These are phyloP conservation scores for Trachemys scripta DNA, from an alignment of 2,113 vertebrate species.

Conservation along the genomic window DNA sequence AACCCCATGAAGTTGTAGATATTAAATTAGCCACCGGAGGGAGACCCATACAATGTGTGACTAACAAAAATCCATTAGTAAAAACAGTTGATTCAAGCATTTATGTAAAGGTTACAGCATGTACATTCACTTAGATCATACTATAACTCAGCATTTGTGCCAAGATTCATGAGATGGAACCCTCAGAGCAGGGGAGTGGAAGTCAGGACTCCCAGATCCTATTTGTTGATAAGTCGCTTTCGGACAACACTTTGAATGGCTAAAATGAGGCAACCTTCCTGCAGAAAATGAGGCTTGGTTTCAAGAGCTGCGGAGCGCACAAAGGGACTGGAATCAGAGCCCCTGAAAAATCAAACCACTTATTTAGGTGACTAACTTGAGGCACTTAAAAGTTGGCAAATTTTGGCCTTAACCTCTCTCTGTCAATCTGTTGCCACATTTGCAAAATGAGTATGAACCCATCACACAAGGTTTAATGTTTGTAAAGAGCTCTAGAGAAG, in stretches of 20 bases:
- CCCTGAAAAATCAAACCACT: neutral
- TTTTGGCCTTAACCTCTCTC: neutral
- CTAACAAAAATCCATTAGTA: neutral
- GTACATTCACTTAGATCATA: neutral
- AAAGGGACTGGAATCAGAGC: too few relatives aligned
- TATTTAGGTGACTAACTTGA: neutral
- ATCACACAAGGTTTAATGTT: neutral
- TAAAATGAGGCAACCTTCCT: neutral
- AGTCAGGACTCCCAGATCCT: rapidly evolving
- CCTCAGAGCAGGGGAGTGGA: neutral
- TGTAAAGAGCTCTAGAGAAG: neutral
- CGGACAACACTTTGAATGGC: too few relatives aligned
- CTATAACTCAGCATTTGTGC: rapidly evolving
- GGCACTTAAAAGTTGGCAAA: neutral
- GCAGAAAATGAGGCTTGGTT: neutral
- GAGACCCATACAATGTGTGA: neutral
- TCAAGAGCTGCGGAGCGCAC: neutral
- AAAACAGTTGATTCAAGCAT: rapidly evolving
- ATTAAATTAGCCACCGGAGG: neutral
- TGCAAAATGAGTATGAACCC: neutral
- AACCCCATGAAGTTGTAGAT: too few relatives aligned
- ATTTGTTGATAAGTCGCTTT: rapidly evolving
- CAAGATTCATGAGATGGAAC: neutral
- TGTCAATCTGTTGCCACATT: neutral
- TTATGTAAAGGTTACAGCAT: too few relatives aligned